These are phyloP conservation scores for Chelonus insularis DNA, from an alignment of 1,140 invertebrate species.

Conservation along the genomic window DNA sequence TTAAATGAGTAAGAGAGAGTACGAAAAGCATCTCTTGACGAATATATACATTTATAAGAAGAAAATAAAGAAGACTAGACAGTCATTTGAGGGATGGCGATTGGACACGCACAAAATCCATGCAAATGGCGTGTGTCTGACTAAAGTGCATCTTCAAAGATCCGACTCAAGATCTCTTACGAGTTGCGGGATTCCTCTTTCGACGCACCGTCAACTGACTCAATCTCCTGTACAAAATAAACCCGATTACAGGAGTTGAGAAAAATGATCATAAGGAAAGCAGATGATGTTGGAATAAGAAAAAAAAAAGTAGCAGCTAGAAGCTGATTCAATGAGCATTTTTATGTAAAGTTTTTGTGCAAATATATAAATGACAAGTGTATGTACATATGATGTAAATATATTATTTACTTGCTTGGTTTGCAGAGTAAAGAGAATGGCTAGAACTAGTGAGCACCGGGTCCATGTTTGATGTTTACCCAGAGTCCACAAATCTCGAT, in stretches of 20 bases:
- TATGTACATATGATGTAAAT: not conserved
- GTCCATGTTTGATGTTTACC: conserved; percentile 46
- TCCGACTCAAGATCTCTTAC: conserved; percentile 12
- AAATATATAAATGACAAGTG: conserved; percentile 38
- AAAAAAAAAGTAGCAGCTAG: not conserved
- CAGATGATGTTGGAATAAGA: not conserved
- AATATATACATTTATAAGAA: conserved; percentile 10
- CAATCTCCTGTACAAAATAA: conserved; percentile 17
- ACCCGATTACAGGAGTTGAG: not conserved
- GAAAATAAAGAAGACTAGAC: conserved; percentile 26
- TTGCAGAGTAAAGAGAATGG: conserved; percentile 3
- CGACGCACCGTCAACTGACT: conserved; percentile 21
- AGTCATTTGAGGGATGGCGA: conserved; percentile 41
- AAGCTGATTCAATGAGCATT: not conserved
- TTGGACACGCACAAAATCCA: conserved; percentile 42
- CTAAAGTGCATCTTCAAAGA: conserved; percentile 40
- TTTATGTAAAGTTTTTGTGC: no score
- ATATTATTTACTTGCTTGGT: not conserved
- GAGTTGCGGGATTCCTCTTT: conserved; percentile 16
- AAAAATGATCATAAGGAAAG: no score
- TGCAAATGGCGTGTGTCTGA: conserved; percentile 42
- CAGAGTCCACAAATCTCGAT: conserved; percentile 49
- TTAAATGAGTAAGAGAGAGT: not conserved
- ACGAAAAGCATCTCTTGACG: not conserved
- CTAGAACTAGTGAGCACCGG: conserved; percentile 4